A percentile compares a stretch with the other conserved stretches of the same genome.
These are phyloP conservation scores for Cyprinodon brontotheroides DNA, from an alignment of 2,113 vertebrate species.

Conservation along the genomic window DNA sequence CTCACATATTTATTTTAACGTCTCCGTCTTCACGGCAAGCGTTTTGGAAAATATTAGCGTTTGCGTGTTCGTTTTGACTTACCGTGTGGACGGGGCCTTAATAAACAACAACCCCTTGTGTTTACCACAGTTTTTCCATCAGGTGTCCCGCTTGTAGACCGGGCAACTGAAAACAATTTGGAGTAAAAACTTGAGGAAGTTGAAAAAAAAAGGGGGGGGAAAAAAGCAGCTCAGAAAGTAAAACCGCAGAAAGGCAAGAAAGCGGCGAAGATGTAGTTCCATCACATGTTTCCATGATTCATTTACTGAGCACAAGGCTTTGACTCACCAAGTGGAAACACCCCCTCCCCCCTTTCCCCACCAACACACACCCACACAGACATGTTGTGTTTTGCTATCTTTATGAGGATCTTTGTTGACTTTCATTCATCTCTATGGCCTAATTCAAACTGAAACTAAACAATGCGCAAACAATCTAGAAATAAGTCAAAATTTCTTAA, in stretches of 20 bases:
- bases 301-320: conserved; percentile 29
- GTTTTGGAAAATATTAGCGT: too few species aligned
- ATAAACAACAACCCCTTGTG: neutral
- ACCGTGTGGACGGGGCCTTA: too few species aligned
- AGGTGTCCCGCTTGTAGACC: neutral
- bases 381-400: neutral
- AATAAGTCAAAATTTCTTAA: too few species aligned
- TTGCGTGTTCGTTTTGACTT: too few species aligned
- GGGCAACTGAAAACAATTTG: neutral
- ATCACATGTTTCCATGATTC: conserved; percentile 63
- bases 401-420: too few species aligned
- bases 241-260: neutral
- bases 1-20: too few species aligned
- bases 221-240: neutral
- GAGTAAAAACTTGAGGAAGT: neutral
- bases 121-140: neutral
- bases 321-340: conserved; percentile 59
- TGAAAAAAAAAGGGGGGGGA: neutral
- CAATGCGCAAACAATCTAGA: too few species aligned
- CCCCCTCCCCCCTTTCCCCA: neutral
- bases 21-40: too few species aligned
- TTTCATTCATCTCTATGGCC: too few species aligned
- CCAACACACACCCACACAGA: neutral
- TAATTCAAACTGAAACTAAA: too few species aligned
- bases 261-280: neutral